Percentiles rank a stretch among this genome's conserved stretches.
These are phyloP conservation scores for Ceramica pisi DNA, from an alignment of 2,888 invertebrate genomes.

Conservation along the genomic window DNA sequence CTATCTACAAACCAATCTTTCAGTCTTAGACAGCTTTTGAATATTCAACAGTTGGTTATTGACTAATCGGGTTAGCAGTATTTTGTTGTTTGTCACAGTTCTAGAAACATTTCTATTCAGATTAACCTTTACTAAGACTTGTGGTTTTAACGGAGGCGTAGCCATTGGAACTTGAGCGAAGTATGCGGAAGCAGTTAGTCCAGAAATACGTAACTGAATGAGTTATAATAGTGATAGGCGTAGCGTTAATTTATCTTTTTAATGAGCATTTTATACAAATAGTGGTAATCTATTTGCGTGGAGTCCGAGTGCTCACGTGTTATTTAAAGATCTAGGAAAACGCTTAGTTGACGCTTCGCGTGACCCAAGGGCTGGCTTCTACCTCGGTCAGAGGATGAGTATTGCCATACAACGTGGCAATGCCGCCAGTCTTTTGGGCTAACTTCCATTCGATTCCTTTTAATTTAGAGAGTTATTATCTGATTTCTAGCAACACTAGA, in stretches of 20 bases:
- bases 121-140: conserved; percentile 48
- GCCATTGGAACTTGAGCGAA: conserved; percentile 23
- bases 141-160: conserved; percentile 42
- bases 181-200: conserved; percentile 56
- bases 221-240: conserved; percentile 19
- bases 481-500: too few species aligned
- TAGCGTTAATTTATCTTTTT: conserved; percentile 43
- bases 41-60: conserved; percentile 56
- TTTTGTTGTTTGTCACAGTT: conserved; percentile 57
- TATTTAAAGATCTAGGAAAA: too few species aligned
- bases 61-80: conserved; percentile 49
- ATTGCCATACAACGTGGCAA: too few species aligned
- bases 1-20: conserved; percentile 47
- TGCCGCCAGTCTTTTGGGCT: too few species aligned
- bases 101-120: conserved; percentile 49
- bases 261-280: conserved; percentile 28
- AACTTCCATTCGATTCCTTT: too few species aligned
- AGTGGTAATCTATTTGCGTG: background rate
- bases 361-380: too few species aligned
- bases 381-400: too few species aligned
- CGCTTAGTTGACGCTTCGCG: too few species aligned
- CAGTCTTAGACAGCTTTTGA: conserved; percentile 49
- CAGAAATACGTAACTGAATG: conserved; percentile 37
- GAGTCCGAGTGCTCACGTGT: too few species aligned
- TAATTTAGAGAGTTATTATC: too few species aligned